Evolutionary conservation across 2,113 vertebrate species (phyloP).

Genomic region (Pomatostomus ruficeps): DNA sequence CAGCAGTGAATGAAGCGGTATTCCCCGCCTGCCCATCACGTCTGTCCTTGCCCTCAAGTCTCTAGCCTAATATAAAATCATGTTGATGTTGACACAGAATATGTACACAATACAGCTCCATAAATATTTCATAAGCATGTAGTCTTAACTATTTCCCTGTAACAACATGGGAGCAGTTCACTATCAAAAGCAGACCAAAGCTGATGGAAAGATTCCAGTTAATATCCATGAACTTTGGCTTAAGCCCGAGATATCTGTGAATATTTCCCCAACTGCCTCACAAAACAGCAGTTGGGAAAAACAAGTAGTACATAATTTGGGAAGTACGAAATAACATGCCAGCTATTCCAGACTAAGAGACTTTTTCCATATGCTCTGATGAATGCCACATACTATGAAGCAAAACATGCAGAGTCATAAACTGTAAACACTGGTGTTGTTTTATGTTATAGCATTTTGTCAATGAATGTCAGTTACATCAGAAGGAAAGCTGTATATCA

Average conservation of each 20-base stretch:
- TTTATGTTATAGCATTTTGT: slow-evolving; percentile 35
- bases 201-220: not conserved
- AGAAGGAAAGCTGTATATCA: slow-evolving; percentile 33
- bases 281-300: not conserved
- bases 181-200: not conserved
- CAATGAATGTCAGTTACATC: slow-evolving; percentile 53
- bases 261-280: not conserved
- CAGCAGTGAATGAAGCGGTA: not conserved
- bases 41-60: not conserved
- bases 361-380: slow-evolving; percentile 20
- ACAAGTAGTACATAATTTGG: not conserved
- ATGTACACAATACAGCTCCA: not conserved
- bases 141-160: not conserved
- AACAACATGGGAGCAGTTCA: not conserved
- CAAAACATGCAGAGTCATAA: not conserved
- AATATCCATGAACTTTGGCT: not conserved
- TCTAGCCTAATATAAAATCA: slow-evolving; percentile 13
- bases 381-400: not conserved
- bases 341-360: slow-evolving; percentile 16
- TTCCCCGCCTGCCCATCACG: not conserved
- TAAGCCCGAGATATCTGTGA: not conserved
- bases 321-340: not conserved
- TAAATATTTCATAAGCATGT: slow-evolving; percentile 22
- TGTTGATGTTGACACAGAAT: slow-evolving; percentile 2
- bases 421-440: not conserved